Evolutionary conservation across 2,113 vertebrate genomes (phyloP), one percentile per base, ranked within the genome.

Genomic region (Thamnaconus septentrionalis): DNA sequence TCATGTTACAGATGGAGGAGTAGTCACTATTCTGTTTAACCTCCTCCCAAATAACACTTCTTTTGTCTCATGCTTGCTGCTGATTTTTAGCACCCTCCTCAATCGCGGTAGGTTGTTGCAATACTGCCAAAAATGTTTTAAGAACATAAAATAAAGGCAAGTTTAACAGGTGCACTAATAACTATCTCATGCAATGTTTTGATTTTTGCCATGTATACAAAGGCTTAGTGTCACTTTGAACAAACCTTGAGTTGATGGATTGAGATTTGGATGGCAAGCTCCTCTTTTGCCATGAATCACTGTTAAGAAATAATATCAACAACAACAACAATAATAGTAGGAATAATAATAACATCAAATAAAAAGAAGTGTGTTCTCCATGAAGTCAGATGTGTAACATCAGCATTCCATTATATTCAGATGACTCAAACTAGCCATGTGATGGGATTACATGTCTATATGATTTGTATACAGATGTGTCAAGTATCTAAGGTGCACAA

Each of bases 151-250:
- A 81, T 64, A 82, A 86, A 86, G 82, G 80, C 81, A 85, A 86
- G 79, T 87, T 86, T 81, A 87, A 85, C 74, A 81, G 79, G 84
- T 78, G 85, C 89, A 90, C 86, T 87, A 87, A 75, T 58, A 82
- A 88, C 84, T 86, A 84, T 83, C 71, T 79, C 89, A 90, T 90
- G 89, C 89, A 87, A 81, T 84, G 83, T 76, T 87, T 68, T 31
- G 79, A 73, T 83, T 83, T 75, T 76, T 66, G 76, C 83, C 71
- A 83, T 81, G 81, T 87, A 75, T 81, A 88, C 84, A 82, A 88
- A 88, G 73, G 84, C 78, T 56, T 81, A 58, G 78, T 78, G 81
- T 84, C 78, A 50, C 76, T 75, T 83, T 73, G 63, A 83, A 80
- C 83, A 84, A 75, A 78, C 76, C 70, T 75, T 3, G 52, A 53